Percentiles rank a stretch among this genome's conserved stretches.
Evolutionary conservation across 2,888 invertebrate genomes (phyloP).

Genomic region (Nebria salina): DNA sequence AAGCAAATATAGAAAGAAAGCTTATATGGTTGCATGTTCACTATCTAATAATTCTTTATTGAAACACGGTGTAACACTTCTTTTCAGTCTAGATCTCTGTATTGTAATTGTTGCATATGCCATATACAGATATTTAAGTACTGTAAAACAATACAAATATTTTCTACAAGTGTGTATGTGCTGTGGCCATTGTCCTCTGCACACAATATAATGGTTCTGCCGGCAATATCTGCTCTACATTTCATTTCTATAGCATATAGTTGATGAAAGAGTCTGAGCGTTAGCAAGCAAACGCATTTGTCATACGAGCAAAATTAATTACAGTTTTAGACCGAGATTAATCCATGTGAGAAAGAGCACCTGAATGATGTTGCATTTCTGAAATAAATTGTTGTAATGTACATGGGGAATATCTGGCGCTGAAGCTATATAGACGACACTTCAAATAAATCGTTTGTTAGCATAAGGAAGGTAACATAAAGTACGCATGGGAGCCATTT

Average conservation of each 20-base stretch:
- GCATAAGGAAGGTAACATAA: background rate
- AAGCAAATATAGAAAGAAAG: too few relatives aligned
- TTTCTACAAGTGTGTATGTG: background rate
- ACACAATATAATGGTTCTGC: background rate
- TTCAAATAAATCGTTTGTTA: background rate
- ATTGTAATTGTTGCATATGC: background rate
- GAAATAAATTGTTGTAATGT: constrained; percentile 41
- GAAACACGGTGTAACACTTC: background rate
- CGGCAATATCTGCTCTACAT: constrained; percentile 27
- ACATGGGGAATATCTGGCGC: constrained; percentile 5
- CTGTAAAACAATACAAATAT: background rate
- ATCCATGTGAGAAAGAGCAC: constrained; percentile 39
- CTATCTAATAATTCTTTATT: too few relatives aligned
- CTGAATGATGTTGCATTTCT: constrained; percentile 44
- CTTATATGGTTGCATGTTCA: too few relatives aligned
- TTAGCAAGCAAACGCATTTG: constrained; percentile 20
- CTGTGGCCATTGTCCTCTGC: background rate
- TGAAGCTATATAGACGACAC: constrained; percentile 18
- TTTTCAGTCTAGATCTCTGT: background rate
- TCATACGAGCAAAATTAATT: constrained; percentile 40
- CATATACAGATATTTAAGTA: background rate
- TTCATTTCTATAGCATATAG: constrained; percentile 14
- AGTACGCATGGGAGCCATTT: constrained; percentile 2
- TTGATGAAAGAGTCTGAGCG: background rate
- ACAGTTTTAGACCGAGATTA: constrained; percentile 40